Base-by-base conservation (phyloP, 2,888 invertebrate species). In the Alviniconcha strummeri region DNA sequence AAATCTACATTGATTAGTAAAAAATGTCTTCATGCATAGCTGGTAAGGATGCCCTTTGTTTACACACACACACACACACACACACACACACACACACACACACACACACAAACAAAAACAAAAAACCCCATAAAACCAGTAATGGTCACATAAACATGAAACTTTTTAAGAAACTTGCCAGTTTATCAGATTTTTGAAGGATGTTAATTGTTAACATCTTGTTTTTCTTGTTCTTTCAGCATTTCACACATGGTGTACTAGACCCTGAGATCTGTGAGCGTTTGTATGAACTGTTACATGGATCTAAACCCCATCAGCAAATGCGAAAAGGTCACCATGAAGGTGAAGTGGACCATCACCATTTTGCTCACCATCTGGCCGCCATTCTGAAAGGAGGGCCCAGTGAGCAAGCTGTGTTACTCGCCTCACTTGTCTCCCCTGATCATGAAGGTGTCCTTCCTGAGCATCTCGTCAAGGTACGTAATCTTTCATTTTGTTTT, bases 391-490 rank as follows among this genome's bases (percentile, higher is more conserved):
- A 87, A 79, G 87, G 88, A 6, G 80, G 75, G 13, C 36, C 86
- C 9, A 54, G 81, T 15, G 87, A 87, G 19, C 84, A 85, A 52
- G 84, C 85, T 15, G 74, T 74, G n/a, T 56, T 83, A 13, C 82
- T 86, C 52, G 19, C 86, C 5, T 81, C 80, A 36, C 77, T 88
- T 13, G 81, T 86, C 36, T 85, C 87, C 55, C 74, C 82, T 36
- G 78, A 81, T 1, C 77, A 76, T 36, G 36, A 69, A 17, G 54
- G 76, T 67, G 85, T 84, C 5, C 82, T 83, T 13, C 80, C 81
- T 19, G 69, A 82, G 67, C 81, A 86, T 56, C 56, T 88, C 11
- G 81, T 86, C 5, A 83, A 86, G 84, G 88, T 88, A 79, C 79
- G 80, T 76, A 69, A n/a, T n/a, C n/a, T n/a, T n/a, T n/a, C n/a